Evolutionary conservation across 2,888 invertebrate species (phyloP).

Genomic region (Asteroscopus sphinx): DNA sequence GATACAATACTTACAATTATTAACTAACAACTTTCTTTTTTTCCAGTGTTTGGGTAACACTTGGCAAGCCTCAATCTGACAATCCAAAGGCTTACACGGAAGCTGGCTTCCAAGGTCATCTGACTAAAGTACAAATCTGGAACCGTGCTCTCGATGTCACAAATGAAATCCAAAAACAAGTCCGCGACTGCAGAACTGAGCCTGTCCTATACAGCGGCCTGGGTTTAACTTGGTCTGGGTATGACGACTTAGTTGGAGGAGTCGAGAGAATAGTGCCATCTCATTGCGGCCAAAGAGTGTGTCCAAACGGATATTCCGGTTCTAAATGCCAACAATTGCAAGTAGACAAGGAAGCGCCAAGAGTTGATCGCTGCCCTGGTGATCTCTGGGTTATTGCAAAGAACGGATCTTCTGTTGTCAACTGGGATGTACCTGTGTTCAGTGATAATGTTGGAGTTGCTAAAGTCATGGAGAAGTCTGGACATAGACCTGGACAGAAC

Average conservation of each 20-base stretch:
- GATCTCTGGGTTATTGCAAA: slow-evolving; percentile 98
- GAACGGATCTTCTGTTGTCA: slow-evolving; percentile 96
- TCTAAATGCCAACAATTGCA: slow-evolving; percentile 95
- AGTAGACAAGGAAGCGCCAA: slow-evolving; percentile 96
- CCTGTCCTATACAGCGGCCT: slow-evolving; percentile 96
- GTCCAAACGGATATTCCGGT: slow-evolving; percentile 96
- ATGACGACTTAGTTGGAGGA: slow-evolving; percentile 96
- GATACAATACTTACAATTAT: slow-evolving; percentile 2
- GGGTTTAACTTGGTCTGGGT: slow-evolving; percentile 97
- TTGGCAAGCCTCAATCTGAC: slow-evolving; percentile 96
- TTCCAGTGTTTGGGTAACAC: slow-evolving; percentile 96
- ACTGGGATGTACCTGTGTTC: slow-evolving; percentile 97
- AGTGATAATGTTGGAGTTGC: slow-evolving; percentile 96
- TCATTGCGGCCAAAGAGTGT: slow-evolving; percentile 96
- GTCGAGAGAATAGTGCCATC: slow-evolving; percentile 97
- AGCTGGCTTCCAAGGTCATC: slow-evolving; percentile 98
- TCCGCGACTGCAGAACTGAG: slow-evolving; percentile 97
- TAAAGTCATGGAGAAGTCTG: slow-evolving; percentile 95
- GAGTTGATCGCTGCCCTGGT: slow-evolving; percentile 97
- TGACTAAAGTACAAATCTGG: slow-evolving; percentile 98
- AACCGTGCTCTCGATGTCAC: slow-evolving; percentile 97
- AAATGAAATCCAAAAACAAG: slow-evolving; percentile 97
- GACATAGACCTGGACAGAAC: slow-evolving; percentile 96
- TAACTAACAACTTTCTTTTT: background rate
- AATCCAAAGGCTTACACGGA: slow-evolving; percentile 95